Percentiles rank a stretch among this genome's conserved stretches.
phyloP scores from a whole-genome alignment of 1,140 invertebrate species.

The Aphelenchoides avenae region DNA sequence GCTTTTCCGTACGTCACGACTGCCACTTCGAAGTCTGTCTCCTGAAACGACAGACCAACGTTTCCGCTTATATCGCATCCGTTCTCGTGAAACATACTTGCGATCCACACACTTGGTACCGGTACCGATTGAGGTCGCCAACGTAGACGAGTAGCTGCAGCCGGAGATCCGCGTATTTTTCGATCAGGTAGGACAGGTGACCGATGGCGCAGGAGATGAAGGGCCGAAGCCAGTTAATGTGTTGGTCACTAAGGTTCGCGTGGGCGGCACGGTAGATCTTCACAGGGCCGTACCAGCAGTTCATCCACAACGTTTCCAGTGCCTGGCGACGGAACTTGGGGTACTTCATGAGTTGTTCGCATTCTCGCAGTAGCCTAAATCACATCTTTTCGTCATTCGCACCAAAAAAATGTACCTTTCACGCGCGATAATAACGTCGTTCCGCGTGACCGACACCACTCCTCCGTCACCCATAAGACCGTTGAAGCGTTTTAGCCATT shows the following conservation, averaged over 20 bases:
- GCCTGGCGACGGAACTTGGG: conserved; percentile 17
- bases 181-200: background rate
- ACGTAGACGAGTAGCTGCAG: background rate
- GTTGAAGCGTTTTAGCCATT: background rate
- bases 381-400: background rate
- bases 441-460: background rate
- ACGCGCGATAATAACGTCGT: background rate
- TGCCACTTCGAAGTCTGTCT: conserved; percentile 1
- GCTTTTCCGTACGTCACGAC: conserved; percentile 11
- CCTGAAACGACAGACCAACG: too few species aligned
- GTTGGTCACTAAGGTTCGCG: conserved; percentile 4
- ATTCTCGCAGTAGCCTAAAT: background rate
- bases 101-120: background rate
- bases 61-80: too few species aligned
- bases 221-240: background rate
- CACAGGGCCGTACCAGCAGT: conserved; percentile 19
- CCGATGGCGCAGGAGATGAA: conserved; percentile 7
- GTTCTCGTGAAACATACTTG: too few species aligned
- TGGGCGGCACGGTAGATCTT: background rate
- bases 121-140: conserved; percentile 15
- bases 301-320: conserved; percentile 8
- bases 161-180: background rate
- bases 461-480: background rate
- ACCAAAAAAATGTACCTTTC: conserved; percentile 3
- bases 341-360: background rate